Conservation (phyloP, 2,888 invertebrate species). For the Yponomeuta malinellus region DNA sequence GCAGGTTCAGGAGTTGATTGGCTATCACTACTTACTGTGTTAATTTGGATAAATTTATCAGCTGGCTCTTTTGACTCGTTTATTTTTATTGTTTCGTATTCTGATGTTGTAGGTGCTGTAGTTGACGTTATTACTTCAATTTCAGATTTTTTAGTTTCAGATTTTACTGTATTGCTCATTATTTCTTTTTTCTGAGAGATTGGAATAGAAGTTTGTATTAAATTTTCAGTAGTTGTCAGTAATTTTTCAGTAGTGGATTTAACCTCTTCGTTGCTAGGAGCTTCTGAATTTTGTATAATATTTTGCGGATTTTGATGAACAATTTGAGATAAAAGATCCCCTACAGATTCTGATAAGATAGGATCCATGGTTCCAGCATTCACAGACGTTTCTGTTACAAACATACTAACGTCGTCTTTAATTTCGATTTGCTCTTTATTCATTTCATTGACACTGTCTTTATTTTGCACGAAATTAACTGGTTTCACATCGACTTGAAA, state of each 20-base stretch:
- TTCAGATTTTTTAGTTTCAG: neutral
- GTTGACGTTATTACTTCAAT: neutral
- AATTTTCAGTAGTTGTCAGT: neutral
- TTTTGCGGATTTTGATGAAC: slow-evolving; percentile 48
- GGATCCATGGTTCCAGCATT: slow-evolving; percentile 45
- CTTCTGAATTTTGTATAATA: slow-evolving; percentile 25
- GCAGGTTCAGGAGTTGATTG: neutral
- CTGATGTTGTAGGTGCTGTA: neutral
- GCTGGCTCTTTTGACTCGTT: neutral
- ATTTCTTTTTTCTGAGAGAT: slow-evolving; percentile 28
- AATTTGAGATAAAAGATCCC: slow-evolving; percentile 67
- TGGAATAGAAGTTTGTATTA: slow-evolving; percentile 23
- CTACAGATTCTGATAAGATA: slow-evolving; percentile 64
- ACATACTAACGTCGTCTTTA: slow-evolving; percentile 21
- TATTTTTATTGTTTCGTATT: too few relatives aligned
- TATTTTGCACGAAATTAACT: neutral
- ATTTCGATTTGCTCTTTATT: slow-evolving; percentile 16
- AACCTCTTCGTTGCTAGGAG: slow-evolving; percentile 19
- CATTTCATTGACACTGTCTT: slow-evolving; percentile 17
- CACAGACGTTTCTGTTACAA: slow-evolving; percentile 25
- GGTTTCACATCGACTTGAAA: too few relatives aligned
- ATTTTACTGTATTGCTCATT: slow-evolving; percentile 17
- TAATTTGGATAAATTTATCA: neutral
- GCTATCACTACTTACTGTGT: neutral
- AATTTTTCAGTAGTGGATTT: slow-evolving; percentile 29